Conservation (phyloP, 2,113 vertebrate species). For the Scomber japonicus region DNA sequence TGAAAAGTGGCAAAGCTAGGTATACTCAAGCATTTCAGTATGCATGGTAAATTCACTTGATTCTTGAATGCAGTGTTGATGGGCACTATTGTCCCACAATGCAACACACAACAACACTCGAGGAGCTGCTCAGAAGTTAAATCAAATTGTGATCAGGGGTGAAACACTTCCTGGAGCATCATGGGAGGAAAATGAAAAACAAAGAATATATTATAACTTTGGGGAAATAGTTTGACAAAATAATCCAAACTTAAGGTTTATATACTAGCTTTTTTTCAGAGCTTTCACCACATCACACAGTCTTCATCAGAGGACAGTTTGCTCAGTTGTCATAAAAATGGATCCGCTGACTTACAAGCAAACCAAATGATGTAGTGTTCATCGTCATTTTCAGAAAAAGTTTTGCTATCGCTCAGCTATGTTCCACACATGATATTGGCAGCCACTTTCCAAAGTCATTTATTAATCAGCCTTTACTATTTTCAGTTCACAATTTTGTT, state of each 20-base stretch:
- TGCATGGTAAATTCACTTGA: constrained; percentile 7
- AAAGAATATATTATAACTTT: not conserved
- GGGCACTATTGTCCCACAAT: constrained; percentile 12
- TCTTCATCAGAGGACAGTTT: too few relatives aligned
- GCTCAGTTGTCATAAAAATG: too few relatives aligned
- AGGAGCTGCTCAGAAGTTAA: not conserved
- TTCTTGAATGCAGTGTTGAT: constrained; percentile 27
- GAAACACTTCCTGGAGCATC: not conserved
- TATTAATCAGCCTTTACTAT: not conserved
- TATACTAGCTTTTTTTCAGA: not conserved
- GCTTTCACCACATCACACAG: constrained; percentile 1
- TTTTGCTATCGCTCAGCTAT: not conserved
- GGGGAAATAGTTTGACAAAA: not conserved
- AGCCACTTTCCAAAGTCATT: not conserved
- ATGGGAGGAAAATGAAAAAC: not conserved
- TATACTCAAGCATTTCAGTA: not conserved
- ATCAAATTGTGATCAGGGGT: not conserved
- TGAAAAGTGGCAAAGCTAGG: constrained; percentile 1
- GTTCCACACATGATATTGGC: constrained; percentile 7
- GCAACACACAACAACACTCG: constrained; percentile 12
- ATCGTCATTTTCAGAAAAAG: not conserved
- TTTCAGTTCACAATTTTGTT: too few relatives aligned
- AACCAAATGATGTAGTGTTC: too few relatives aligned
- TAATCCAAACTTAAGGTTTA: not conserved
- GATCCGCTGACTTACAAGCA: too few relatives aligned